A percentile compares a stretch with the other conserved stretches of the same genome.
phyloP scores from a whole-genome alignment of 2,888 invertebrate genomes.

The Pterobdella sp. region DNA sequence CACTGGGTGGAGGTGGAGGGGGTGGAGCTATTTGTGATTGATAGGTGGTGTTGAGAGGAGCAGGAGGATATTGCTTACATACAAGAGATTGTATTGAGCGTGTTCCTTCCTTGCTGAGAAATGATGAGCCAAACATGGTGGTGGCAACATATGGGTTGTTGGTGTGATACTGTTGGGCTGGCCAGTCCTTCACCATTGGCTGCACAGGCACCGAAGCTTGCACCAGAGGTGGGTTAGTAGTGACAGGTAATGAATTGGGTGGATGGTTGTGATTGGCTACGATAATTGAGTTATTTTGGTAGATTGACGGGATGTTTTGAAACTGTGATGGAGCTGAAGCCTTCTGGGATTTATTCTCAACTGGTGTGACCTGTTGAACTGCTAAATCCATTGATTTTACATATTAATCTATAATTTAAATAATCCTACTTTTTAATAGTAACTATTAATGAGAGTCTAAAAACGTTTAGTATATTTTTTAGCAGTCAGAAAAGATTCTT shows the following conservation, averaged over 20 bases:
- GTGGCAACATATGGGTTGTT: constrained; percentile 45
- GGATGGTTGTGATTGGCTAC: background rate
- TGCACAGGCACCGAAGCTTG: background rate
- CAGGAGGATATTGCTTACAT: constrained; percentile 2
- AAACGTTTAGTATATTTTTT: no score
- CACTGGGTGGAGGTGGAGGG: background rate
- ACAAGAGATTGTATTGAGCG: constrained; percentile 46
- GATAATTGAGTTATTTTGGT: background rate
- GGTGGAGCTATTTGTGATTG: background rate
- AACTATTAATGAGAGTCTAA: no score
- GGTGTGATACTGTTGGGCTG: constrained; percentile 28
- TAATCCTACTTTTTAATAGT: no score
- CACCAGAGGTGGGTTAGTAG: background rate
- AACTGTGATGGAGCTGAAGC: background rate
- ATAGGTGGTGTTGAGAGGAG: background rate
- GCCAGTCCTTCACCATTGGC: background rate
- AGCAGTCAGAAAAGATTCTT: no score
- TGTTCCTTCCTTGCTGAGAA: constrained; percentile 47
- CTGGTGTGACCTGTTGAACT: no score
- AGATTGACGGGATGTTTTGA: background rate
- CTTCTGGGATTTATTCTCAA: no score
- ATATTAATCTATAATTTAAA: no score
- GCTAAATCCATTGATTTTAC: no score
- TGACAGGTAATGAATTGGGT: background rate
- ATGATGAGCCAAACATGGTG: constrained; percentile 46